These are phyloP conservation scores for Drosophila pallidifrons DNA, from an alignment of 1,140 invertebrate genomes.

Conservation along the genomic window DNA sequence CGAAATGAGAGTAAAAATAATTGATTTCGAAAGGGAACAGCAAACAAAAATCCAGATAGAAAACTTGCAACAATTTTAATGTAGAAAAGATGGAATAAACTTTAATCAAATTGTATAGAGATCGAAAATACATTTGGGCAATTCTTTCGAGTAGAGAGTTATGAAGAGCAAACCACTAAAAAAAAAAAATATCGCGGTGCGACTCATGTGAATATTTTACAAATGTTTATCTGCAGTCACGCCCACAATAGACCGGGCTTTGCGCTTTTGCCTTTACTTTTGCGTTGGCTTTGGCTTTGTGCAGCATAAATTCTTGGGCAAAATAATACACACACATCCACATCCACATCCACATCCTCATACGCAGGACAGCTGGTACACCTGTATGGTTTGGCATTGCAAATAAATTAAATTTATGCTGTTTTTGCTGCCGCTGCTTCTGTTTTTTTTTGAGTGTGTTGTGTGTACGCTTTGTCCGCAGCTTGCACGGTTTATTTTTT, in stretches of 20 bases:
- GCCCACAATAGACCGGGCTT: constrained; percentile 9
- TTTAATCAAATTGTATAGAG: not conserved
- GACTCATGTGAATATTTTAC: constrained; percentile 70
- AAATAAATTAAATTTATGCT: constrained; percentile 82
- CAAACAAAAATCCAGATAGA: no score
- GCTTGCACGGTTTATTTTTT: not conserved
- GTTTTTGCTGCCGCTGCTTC: constrained; percentile 51
- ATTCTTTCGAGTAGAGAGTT: not conserved
- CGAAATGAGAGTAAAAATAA: not conserved
- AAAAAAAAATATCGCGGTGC: constrained; percentile 16
- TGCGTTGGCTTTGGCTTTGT: constrained; percentile 44
- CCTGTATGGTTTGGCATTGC: constrained; percentile 55
- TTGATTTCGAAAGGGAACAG: no score
- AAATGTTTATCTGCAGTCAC: constrained; percentile 63
- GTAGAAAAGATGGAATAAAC: not conserved
- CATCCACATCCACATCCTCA: constrained; percentile 5
- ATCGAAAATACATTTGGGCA: not conserved
- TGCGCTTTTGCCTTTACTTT: constrained; percentile 46
- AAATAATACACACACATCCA: constrained; percentile 40
- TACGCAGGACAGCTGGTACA: constrained; percentile 41
- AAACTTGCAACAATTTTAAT: no score
- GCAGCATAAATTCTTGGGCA: constrained; percentile 43
- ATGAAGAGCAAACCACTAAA: constrained; percentile 2
- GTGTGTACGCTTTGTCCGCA: constrained; percentile 18
- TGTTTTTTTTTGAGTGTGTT: constrained; percentile 1